These are phyloP conservation scores for Panonychus citri DNA, from an alignment of 1,140 invertebrate species.

Conservation along the genomic window DNA sequence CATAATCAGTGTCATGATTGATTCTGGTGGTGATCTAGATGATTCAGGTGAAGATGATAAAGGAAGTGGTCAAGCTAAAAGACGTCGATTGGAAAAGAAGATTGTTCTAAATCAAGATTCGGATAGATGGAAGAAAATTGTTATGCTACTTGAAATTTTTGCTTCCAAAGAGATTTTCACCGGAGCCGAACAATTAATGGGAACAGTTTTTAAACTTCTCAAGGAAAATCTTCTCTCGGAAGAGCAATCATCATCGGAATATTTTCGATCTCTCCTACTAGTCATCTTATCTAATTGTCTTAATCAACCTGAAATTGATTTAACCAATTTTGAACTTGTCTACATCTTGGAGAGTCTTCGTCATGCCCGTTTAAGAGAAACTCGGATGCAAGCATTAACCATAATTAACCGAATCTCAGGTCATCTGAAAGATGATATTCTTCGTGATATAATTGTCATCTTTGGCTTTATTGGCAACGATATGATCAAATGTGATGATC, in stretches of 20 bases:
- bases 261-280: background rate
- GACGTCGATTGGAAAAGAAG: background rate
- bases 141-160: conserved; percentile 1
- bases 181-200: background rate
- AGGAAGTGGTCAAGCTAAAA: background rate
- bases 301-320: background rate
- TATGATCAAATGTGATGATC: conserved; percentile 67
- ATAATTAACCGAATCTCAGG: conserved; percentile 45
- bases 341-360: background rate
- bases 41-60: no score
- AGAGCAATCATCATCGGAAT: background rate
- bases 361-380: conserved; percentile 30
- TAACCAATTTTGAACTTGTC: background rate
- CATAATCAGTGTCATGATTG: background rate
- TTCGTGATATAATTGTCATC: conserved; percentile 76
- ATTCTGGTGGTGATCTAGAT: no score
- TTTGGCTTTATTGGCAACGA: conserved; percentile 87
- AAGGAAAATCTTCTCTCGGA: background rate
- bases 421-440: conserved; percentile 38
- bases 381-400: conserved; percentile 67
- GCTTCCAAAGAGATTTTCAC: background rate
- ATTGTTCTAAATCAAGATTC: background rate
- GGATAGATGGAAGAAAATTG: background rate
- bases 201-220: background rate
- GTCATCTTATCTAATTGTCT: background rate